Evolutionary conservation across 1,140 invertebrate genomes (phyloP).

Genomic region (Helicoverpa armigera): DNA sequence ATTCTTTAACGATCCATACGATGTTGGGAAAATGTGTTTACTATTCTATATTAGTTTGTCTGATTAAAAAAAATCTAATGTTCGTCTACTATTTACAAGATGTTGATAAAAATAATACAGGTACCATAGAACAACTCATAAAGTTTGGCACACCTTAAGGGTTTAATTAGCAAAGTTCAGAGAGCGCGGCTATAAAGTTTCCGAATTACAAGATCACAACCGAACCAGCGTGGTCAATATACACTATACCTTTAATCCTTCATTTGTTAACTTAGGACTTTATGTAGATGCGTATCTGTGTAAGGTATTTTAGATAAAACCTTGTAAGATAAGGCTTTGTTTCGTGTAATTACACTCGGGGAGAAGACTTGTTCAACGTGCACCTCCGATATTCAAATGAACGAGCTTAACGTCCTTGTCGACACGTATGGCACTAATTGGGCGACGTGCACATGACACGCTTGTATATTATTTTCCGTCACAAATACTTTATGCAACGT

Average conservation of each 20-base stretch:
- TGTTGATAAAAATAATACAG: background rate
- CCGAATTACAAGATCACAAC: conserved; percentile 26
- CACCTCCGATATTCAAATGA: conserved; percentile 46
- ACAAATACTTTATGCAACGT: conserved; percentile 75
- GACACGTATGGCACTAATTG: conserved; percentile 56
- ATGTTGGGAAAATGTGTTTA: background rate
- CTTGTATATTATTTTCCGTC: conserved; percentile 60
- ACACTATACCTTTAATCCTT: conserved; percentile 18
- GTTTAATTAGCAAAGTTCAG: conserved; percentile 36
- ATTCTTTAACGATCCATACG: conserved; percentile 54
- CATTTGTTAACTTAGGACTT: conserved; percentile 52
- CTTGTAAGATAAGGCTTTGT: conserved; percentile 49
- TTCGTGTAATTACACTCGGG: conserved; percentile 48
- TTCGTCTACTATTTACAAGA: too few relatives aligned
- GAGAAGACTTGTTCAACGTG: background rate
- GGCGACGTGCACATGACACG: conserved; percentile 47
- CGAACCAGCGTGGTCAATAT: conserved; percentile 8
- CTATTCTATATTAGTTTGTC: background rate
- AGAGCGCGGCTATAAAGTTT: conserved; percentile 6
- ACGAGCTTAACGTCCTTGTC: conserved; percentile 25
- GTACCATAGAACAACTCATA: background rate
- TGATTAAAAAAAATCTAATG: background rate
- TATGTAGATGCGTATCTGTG: conserved; percentile 29
- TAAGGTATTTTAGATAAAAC: conserved; percentile 16
- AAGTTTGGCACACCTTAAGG: conserved; percentile 27